Conservation (phyloP, 2,888 invertebrate species). For the Agrotis ipsilon region DNA sequence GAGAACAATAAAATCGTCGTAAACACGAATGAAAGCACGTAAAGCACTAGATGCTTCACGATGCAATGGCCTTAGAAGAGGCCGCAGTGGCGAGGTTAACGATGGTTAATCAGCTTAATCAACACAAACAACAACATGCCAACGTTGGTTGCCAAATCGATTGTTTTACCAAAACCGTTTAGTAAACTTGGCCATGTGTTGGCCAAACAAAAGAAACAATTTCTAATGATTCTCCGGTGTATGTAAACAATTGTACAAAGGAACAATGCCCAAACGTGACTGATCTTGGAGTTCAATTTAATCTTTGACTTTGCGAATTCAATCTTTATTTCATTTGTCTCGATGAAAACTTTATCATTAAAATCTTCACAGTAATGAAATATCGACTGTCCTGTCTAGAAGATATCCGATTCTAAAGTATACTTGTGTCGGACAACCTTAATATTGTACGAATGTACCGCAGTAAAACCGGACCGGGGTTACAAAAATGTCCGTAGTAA, state of each 20-base stretch:
- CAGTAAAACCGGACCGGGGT: slow-evolving; percentile 43
- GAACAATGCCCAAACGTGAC: slow-evolving; percentile 34
- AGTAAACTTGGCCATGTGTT: slow-evolving; percentile 48
- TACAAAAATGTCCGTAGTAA: slow-evolving; percentile 44
- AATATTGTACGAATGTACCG: slow-evolving; percentile 49
- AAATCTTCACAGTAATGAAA: neutral
- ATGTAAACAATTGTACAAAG: slow-evolving; percentile 39
- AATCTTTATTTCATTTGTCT: neutral
- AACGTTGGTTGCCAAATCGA: slow-evolving; percentile 52
- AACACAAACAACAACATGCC: slow-evolving; percentile 40
- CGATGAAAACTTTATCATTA: neutral
- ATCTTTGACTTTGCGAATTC: slow-evolving; percentile 15
- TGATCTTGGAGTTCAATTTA: slow-evolving; percentile 34
- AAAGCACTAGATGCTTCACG: slow-evolving; percentile 48
- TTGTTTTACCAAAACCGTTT: slow-evolving; percentile 43
- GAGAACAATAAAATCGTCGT: slow-evolving; percentile 71
- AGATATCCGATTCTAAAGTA: slow-evolving; percentile 11
- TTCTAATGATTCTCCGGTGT: slow-evolving; percentile 29
- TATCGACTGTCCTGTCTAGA: neutral
- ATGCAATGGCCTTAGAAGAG: slow-evolving; percentile 48
- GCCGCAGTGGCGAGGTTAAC: slow-evolving; percentile 36
- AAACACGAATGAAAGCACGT: slow-evolving; percentile 71
- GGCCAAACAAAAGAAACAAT: slow-evolving; percentile 36
- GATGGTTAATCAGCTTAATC: slow-evolving; percentile 19
- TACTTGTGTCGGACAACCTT: slow-evolving; percentile 18